Conservation (phyloP, 2,888 invertebrate genomes). For the Synanthedon formicaeformis region DNA sequence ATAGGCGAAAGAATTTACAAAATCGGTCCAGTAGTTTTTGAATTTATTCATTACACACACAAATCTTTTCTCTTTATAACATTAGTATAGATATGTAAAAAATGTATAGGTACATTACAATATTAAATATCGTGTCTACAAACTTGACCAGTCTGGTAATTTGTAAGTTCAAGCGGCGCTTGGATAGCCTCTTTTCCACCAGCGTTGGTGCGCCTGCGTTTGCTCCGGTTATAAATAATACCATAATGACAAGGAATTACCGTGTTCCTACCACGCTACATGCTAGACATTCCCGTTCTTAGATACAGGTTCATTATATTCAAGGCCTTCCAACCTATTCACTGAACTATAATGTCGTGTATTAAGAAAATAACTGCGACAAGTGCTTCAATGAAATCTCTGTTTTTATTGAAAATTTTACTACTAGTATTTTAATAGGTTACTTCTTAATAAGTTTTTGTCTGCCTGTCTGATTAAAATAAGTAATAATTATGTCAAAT, state of each 20-base stretch:
- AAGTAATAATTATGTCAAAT: too few relatives aligned
- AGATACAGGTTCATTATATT: conserved; percentile 39
- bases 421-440: too few relatives aligned
- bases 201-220: conserved; percentile 22
- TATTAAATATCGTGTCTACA: neutral
- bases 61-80: too few relatives aligned
- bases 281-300: conserved; percentile 39
- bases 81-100: too few relatives aligned
- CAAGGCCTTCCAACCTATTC: conserved; percentile 34
- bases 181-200: conserved; percentile 25
- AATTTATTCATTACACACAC: too few relatives aligned
- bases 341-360: conserved; percentile 11
- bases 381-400: neutral
- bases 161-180: conserved; percentile 8
- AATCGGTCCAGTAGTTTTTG: too few relatives aligned
- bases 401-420: neutral
- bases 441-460: too few relatives aligned
- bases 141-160: neutral
- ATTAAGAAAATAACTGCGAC: neutral
- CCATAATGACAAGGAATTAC: conserved; percentile 68
- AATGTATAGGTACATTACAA: too few relatives aligned
- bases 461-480: too few relatives aligned
- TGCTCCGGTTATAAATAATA: conserved; percentile 61
- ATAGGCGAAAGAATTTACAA: too few relatives aligned
- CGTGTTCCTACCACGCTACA: conserved; percentile 35